Conservation (phyloP, 2,888 invertebrate species). For the Miltochrista miniata region DNA sequence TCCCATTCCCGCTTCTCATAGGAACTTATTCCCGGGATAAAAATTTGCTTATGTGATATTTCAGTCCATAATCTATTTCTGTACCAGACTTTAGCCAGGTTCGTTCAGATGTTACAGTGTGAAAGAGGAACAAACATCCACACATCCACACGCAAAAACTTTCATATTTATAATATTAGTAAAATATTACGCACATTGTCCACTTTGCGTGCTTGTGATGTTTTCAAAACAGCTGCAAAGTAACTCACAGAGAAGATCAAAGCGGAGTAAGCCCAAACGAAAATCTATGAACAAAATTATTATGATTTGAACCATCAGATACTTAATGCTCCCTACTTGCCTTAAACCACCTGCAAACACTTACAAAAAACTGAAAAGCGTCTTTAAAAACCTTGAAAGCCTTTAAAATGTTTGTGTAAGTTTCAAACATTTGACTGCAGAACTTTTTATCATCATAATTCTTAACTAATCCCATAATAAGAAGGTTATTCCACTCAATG, state of each 20-base stretch:
- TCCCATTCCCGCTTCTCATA: too few relatives aligned
- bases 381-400: background rate
- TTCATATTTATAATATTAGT: too few relatives aligned
- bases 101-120: too few relatives aligned
- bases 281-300: background rate
- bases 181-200: background rate
- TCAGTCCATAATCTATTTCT: too few relatives aligned
- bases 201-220: background rate
- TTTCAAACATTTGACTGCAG: background rate
- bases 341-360: background rate
- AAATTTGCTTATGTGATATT: too few relatives aligned
- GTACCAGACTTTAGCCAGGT: too few relatives aligned
- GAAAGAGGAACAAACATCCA: too few relatives aligned
- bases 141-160: too few relatives aligned
- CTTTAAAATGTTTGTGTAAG: background rate
- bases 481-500: background rate
- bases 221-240: background rate
- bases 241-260: background rate
- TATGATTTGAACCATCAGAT: too few relatives aligned
- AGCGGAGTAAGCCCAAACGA: background rate
- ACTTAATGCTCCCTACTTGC: too few relatives aligned
- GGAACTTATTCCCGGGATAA: too few relatives aligned
- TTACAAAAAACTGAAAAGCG: background rate
- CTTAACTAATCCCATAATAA: background rate
- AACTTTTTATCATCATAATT: background rate